These are phyloP conservation scores for Mythimna ferrago DNA, from an alignment of 2,888 invertebrate species.

Conservation along the genomic window DNA sequence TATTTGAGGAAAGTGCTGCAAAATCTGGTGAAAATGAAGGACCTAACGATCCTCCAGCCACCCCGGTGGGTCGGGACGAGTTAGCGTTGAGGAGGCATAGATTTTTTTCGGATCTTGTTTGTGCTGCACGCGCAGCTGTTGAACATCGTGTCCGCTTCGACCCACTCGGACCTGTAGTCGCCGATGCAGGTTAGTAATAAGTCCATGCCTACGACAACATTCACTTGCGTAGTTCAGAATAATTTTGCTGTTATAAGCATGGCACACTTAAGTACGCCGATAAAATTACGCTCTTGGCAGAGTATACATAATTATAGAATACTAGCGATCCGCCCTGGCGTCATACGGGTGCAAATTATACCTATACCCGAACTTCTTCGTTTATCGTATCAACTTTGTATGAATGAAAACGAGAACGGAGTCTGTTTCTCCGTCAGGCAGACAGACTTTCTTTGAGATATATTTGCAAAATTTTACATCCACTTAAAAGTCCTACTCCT, in stretches of 20 bases:
- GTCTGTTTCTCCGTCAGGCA: too few relatives aligned
- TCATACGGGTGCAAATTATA: too few relatives aligned
- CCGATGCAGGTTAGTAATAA: constrained; percentile 88
- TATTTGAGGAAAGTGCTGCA: constrained; percentile 88
- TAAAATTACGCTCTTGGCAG: constrained; percentile 1
- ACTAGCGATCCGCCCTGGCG: too few relatives aligned
- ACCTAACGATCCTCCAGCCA: constrained; percentile 93
- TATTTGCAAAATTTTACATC: neutral
- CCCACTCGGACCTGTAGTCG: constrained; percentile 93
- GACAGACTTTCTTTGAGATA: neutral
- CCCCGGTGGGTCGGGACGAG: constrained; percentile 95
- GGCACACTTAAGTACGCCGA: neutral
- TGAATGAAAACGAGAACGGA: too few relatives aligned
- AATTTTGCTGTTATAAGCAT: neutral
- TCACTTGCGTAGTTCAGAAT: neutral
- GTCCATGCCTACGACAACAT: constrained; percentile 27
- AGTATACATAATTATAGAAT: neutral
- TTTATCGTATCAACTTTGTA: too few relatives aligned
- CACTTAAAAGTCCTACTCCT: neutral
- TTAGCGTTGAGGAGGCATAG: constrained; percentile 94
- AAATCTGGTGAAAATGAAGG: constrained; percentile 85
- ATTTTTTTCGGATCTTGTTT: constrained; percentile 94
- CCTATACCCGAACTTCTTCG: too few relatives aligned
- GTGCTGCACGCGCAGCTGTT: constrained; percentile 93
- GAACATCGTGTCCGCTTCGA: constrained; percentile 95